Evolutionary conservation across 2,888 invertebrate species (phyloP).

Genomic region (Biston stratarius): DNA sequence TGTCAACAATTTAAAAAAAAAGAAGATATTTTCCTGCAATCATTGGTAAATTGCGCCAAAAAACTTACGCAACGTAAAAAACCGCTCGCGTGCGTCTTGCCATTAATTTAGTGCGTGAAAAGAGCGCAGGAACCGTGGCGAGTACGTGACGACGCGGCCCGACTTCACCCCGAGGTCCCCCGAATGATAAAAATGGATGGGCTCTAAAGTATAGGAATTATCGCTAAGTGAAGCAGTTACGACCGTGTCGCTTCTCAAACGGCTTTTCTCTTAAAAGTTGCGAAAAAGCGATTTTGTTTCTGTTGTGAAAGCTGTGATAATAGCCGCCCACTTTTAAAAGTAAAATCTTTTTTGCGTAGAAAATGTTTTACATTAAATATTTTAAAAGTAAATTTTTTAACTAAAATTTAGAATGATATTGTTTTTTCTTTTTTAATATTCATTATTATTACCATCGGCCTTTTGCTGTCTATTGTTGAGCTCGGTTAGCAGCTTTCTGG

Average conservation of each 20-base stretch:
- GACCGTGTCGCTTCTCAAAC: constrained; percentile 24
- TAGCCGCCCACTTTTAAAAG: constrained; percentile 17
- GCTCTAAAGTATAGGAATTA: constrained; percentile 64
- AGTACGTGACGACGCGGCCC: constrained; percentile 59
- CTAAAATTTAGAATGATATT: background rate
- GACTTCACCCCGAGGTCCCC: constrained; percentile 51
- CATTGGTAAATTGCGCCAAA: constrained; percentile 33
- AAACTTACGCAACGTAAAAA: constrained; percentile 41
- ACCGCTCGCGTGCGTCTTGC: constrained; percentile 68
- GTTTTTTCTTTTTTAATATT: background rate
- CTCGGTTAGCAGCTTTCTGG: no score
- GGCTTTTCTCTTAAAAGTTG: constrained; percentile 29
- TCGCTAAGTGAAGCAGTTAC: constrained; percentile 45
- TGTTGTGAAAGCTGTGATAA: constrained; percentile 21
- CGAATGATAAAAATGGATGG: constrained; percentile 70
- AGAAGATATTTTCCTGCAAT: constrained; percentile 5
- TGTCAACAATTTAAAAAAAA: no score
- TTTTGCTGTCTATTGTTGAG: no score
- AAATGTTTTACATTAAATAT: constrained; percentile 10
- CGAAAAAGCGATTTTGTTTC: constrained; percentile 21
- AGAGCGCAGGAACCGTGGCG: constrained; percentile 59
- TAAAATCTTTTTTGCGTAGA: constrained; percentile 18
- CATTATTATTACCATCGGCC: no score
- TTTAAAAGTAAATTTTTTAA: background rate
- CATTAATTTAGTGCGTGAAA: constrained; percentile 82